A percentile compares a stretch with the other conserved stretches of the same genome.
phyloP scores from a whole-genome alignment of 2,888 invertebrate genomes.

The Nemapogon koenigi region DNA sequence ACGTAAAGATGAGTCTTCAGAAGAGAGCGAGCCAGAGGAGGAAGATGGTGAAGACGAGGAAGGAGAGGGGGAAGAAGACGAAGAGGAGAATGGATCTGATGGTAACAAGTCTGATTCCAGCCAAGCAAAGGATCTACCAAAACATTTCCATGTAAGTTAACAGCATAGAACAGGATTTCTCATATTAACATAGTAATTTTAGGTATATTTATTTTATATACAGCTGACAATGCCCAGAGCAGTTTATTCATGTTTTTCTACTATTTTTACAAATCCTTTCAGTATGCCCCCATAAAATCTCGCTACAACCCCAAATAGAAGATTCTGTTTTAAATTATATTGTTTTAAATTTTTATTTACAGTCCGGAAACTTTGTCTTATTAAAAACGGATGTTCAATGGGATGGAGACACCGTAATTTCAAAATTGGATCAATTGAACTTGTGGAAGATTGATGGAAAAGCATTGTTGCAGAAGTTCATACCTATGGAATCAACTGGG shows the following conservation, averaged over 20 bases:
- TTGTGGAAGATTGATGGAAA: conserved; percentile 76
- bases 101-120: conserved; percentile 61
- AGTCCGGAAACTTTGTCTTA: conserved; percentile 72
- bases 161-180: too few relatives aligned
- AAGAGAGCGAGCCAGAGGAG: conserved; percentile 50
- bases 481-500: conserved; percentile 66
- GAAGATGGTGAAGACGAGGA: conserved; percentile 54
- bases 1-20: conserved; percentile 51
- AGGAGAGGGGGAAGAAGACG: conserved; percentile 58
- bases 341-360: conserved; percentile 22
- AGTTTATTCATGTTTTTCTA: too few relatives aligned
- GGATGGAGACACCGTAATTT: conserved; percentile 61
- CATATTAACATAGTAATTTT: too few relatives aligned
- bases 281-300: too few relatives aligned
- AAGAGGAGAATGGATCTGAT: conserved; percentile 60
- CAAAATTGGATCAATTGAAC: conserved; percentile 63
- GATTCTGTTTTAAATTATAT: too few relatives aligned
- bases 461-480: conserved; percentile 71
- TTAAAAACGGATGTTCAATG: conserved; percentile 69
- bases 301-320: too few relatives aligned
- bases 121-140: conserved; percentile 62
- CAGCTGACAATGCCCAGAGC: too few relatives aligned
- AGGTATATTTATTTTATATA: too few relatives aligned
- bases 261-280: too few relatives aligned
- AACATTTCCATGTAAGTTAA: conserved; percentile 60